These are phyloP conservation scores for Ceyx cyanopectus DNA, from an alignment of 2,113 vertebrate genomes.

Conservation along the genomic window DNA sequence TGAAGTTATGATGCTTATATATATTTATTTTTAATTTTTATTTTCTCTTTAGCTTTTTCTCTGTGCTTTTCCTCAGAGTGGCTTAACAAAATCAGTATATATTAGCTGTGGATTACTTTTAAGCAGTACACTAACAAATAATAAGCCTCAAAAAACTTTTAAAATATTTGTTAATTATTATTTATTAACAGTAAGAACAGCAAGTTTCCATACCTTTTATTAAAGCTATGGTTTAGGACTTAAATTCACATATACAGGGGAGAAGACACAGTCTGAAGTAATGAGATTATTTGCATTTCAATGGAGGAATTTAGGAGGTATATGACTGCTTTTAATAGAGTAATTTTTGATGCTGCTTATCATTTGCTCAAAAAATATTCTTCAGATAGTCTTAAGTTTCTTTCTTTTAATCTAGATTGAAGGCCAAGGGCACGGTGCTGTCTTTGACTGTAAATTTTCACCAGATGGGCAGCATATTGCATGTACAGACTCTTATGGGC, in stretches of 20 bases:
- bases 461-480: conserved; percentile 95
- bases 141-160: not conserved
- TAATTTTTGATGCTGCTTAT: not conserved
- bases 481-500: conserved; percentile 96
- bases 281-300: not conserved
- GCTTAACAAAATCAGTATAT: not conserved
- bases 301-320: not conserved
- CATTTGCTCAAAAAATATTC: not conserved
- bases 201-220: not conserved
- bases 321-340: not conserved
- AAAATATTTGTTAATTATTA: not conserved
- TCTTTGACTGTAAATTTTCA: conserved; percentile 98
- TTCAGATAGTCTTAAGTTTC: not conserved
- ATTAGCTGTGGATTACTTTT: not conserved
- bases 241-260: not conserved
- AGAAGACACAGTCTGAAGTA: not conserved
- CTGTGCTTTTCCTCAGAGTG: not conserved
- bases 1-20: not conserved
- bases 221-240: not conserved
- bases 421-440: conserved; percentile 95
- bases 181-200: not conserved
- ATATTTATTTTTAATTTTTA: not conserved
- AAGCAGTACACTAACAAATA: not conserved
- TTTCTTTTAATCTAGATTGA: conserved; percentile 85
- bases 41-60: not conserved